These are phyloP conservation scores for Steinernema hermaphroditum DNA, from an alignment of 2,888 invertebrate species.

Conservation along the genomic window DNA sequence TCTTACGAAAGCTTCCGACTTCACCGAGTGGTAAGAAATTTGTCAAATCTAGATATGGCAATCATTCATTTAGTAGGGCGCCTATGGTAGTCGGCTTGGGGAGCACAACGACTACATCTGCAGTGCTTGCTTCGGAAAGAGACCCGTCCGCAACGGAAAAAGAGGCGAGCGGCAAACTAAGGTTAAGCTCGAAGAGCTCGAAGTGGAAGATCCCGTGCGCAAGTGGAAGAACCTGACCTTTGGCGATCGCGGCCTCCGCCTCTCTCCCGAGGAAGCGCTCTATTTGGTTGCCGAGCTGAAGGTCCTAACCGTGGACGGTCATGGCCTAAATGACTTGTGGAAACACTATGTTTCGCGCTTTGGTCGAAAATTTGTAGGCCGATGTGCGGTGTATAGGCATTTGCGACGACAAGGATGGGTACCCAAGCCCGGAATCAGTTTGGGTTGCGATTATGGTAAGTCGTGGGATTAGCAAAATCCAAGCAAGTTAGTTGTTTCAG, in stretches of 20 bases:
- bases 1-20: not conserved
- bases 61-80: not conserved
- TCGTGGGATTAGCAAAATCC: not conserved
- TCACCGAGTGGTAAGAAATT: not conserved
- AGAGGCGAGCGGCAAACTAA: not conserved
- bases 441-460: not conserved
- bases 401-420: not conserved
- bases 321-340: not conserved
- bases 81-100: not conserved
- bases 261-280: not conserved
- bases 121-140: not conserved
- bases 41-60: too few species aligned
- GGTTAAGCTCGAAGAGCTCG: not conserved
- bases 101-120: conserved; percentile 11
- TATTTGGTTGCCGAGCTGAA: not conserved
- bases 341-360: not conserved
- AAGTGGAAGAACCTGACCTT: not conserved
- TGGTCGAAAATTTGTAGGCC: not conserved
- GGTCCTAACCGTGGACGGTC: not conserved
- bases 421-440: not conserved
- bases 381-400: not conserved
- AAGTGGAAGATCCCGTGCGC: not conserved
- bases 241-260: not conserved
- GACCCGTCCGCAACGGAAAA: not conserved
- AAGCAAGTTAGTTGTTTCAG: not conserved